Conservation (phyloP, 2,797 vertebrate genomes). For the Notamacropus eugenii region DNA sequence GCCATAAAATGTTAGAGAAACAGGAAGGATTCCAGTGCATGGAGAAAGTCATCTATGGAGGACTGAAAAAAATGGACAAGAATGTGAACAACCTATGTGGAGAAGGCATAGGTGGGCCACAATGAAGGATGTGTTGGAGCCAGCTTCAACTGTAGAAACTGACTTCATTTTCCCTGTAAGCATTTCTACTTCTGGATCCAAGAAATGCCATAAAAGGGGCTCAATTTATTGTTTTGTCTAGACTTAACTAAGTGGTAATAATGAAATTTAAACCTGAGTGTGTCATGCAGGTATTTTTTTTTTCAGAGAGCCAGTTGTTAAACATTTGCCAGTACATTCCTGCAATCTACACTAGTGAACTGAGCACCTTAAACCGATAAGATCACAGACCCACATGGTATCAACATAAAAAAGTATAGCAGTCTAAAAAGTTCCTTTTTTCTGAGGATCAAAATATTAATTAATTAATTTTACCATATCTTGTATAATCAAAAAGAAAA, state of each 20-base stretch:
- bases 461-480: background rate
- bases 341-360: background rate
- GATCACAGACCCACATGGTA: background rate
- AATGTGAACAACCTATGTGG: too few relatives aligned
- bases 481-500: background rate
- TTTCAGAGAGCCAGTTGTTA: background rate
- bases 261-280: background rate
- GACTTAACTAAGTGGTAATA: background rate
- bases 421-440: background rate
- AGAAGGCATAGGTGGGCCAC: too few relatives aligned
- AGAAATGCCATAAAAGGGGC: too few relatives aligned
- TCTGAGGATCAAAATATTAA: background rate
- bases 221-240: background rate
- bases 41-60: too few relatives aligned
- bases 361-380: background rate
- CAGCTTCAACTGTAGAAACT: too few relatives aligned
- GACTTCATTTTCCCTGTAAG: too few relatives aligned
- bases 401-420: background rate
- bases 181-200: too few relatives aligned
- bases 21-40: too few relatives aligned
- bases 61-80: too few relatives aligned
- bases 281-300: background rate
- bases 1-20: too few relatives aligned
- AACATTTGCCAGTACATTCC: background rate
- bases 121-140: too few relatives aligned